A percentile compares a stretch with the other conserved stretches of the same genome.
Evolutionary conservation across 2,797 vertebrate genomes (phyloP).

Genomic region (Schizopygopsis malacanthus): DNA sequence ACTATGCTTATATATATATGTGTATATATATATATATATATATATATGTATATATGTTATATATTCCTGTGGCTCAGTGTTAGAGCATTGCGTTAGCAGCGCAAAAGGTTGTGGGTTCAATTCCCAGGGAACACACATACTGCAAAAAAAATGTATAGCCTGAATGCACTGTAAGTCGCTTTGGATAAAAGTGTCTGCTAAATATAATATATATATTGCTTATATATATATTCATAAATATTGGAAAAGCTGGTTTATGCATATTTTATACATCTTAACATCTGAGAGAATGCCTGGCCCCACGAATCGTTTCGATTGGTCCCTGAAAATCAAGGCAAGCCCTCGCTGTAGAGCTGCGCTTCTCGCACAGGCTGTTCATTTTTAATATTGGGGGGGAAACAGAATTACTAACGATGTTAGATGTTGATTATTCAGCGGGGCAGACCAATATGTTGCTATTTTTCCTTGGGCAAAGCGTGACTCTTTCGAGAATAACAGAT

Average conservation of each 20-base stretch:
- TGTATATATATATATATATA: no score
- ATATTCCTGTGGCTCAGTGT: no score
- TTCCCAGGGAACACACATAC: no score
- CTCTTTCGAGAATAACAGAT: slow-evolving; percentile 58
- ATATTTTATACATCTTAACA: slow-evolving; percentile 78
- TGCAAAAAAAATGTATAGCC: no score
- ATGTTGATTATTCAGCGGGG: slow-evolving; percentile 69
- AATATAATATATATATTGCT: no score
- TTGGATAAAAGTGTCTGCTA: no score
- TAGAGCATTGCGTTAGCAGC: no score
- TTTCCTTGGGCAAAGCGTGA: slow-evolving; percentile 62
- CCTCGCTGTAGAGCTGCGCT: slow-evolving; percentile 63
- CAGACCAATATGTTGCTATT: slow-evolving; percentile 66
- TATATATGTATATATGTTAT: no score
- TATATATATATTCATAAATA: slow-evolving; percentile 67
- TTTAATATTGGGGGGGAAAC: slow-evolving; percentile 68
- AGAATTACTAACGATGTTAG: slow-evolving; percentile 69
- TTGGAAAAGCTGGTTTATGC: slow-evolving; percentile 71
- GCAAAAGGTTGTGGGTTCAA: no score
- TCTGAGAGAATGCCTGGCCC: slow-evolving; percentile 69
- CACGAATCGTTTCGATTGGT: slow-evolving; percentile 66
- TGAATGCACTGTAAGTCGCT: no score
- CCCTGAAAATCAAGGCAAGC: slow-evolving; percentile 65
- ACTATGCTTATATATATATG: not conserved
- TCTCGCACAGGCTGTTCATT: slow-evolving; percentile 67